Base-by-base conservation (phyloP, 1,140 invertebrate genomes). In the Cydia fagiglandana region DNA sequence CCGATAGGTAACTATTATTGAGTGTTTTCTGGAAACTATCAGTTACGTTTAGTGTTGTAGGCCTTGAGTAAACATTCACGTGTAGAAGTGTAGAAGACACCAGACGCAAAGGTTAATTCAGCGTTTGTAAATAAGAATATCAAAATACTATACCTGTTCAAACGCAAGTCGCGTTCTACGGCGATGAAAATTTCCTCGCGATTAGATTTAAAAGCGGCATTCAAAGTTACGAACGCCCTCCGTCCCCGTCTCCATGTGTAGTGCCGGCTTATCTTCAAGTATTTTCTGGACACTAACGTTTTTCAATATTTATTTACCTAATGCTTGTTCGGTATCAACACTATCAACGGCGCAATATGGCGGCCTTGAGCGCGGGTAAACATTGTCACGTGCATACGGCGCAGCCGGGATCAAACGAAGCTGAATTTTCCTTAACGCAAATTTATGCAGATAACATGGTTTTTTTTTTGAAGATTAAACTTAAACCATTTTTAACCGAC, bases 311-410 rank as follows among this genome's bases (percentile, higher is more conserved):
- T 53, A 17, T 53, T 53, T 53, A 53, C 50, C 50, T 53, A 53
- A 17, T 9, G n/a, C 4, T 50, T 50, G 50, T 53, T 53, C 50
- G n/a, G 50, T 17, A 53, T 17, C 45, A 47, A 47, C 50, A 5
- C n/a, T 17, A 53, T 17, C 45, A 47, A 47, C 50, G 50, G 5
- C 15, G 50, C 50, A 53, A n/a, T 61, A 61, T 61, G 56, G 56
- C 56, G 56, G 56, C 56, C 56, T 61, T 61, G 56, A 24, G 20
- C 56, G 56, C 56, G 56, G 53, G 56, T 61, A 61, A 61, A 61
- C 56, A 61, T 12, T 24, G 56, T 61, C 56, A 61, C 56, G 56
- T 61, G 56, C 9, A 61, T 20, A 10, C 53, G 4, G 53, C 56
- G 9, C 56, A 61, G n/a, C n/a, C n/a, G 56, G 56, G 56, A 61